Evolutionary conservation across 1,140 invertebrate genomes (phyloP), one percentile per base, ranked within the genome.

Genomic region (Mercenaria mercenaria): DNA sequence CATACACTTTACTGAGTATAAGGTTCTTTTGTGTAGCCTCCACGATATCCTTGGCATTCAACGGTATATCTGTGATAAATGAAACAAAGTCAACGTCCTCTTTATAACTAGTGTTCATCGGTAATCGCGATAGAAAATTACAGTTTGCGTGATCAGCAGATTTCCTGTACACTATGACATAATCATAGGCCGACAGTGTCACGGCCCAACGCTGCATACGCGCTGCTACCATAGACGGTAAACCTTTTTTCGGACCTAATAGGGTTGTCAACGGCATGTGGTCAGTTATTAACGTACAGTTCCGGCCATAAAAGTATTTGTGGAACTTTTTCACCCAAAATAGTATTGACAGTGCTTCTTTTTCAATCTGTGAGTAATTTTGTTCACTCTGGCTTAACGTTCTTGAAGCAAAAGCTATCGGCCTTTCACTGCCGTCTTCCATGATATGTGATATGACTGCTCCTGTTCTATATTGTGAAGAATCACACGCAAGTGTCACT

Each of bases 241-340:
- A 92, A 11, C 76, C 85, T 77, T 72, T 91, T 41, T 86, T 79
- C 79, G 95, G 92, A n/a, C 92, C 93, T 37, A 96, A 96, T 37
- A 96, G 96, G 26, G 77, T 52, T 50, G 92, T 29, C 29, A 96
- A 84, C 4, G 95, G 94, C 89, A 96, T 93, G 61, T 96, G 95
- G 86, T 96, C 96, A 26, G 93, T 96, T 29, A 92, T 61, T 4
- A 96, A 64, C 29, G 84, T 92, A 76, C 95, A 94, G 13, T 90
- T 83, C 59, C 93, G 91, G 74, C 96, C 97, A 93, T 93, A 96
- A 4, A 97, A 72, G 91, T 96, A 97, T 50, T 96, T 91, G 47
- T 96, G 94, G 93, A 97, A 97, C 92, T 96, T 96, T 84, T 95
- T 95, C 8, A 97, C 94, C 6, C 95, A 96, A 92, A 94, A 97